These are phyloP conservation scores for Peromyscus polionotus DNA, from an alignment of 2,113 vertebrate genomes.

Conservation along the genomic window DNA sequence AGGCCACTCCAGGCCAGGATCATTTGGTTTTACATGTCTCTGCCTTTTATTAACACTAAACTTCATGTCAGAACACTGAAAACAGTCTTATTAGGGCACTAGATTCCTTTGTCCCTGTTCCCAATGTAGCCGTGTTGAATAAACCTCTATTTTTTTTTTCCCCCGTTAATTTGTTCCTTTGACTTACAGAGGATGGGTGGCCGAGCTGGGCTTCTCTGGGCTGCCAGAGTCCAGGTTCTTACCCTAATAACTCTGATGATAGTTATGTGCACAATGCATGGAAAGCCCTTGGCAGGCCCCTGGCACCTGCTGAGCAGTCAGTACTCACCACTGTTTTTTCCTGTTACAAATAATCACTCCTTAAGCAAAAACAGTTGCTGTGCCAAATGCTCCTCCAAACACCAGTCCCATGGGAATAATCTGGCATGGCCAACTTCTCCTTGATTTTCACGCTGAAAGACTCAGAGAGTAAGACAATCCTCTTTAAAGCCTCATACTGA, in stretches of 20 bases:
- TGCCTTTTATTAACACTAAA: background rate
- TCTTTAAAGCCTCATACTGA: slow-evolving; percentile 47
- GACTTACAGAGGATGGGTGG: background rate
- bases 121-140: background rate
- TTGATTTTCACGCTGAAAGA: slow-evolving; percentile 35
- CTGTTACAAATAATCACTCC: slow-evolving; percentile 3
- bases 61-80: background rate
- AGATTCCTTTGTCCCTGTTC: background rate
- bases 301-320: background rate
- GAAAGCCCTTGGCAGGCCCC: background rate
- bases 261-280: background rate
- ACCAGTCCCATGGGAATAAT: background rate
- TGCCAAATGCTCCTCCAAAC: background rate
- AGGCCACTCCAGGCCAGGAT: background rate
- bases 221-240: background rate
- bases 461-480: slow-evolving; percentile 4
- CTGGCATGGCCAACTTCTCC: background rate
- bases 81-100: background rate
- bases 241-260: background rate
- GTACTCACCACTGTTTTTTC: background rate
- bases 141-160: background rate
- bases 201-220: background rate
- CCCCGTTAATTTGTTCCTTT: background rate
- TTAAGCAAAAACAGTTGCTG: background rate
- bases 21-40: background rate